phyloP scores from a whole-genome alignment of 2,797 vertebrate genomes.

The Anabacerthia variegaticeps region DNA sequence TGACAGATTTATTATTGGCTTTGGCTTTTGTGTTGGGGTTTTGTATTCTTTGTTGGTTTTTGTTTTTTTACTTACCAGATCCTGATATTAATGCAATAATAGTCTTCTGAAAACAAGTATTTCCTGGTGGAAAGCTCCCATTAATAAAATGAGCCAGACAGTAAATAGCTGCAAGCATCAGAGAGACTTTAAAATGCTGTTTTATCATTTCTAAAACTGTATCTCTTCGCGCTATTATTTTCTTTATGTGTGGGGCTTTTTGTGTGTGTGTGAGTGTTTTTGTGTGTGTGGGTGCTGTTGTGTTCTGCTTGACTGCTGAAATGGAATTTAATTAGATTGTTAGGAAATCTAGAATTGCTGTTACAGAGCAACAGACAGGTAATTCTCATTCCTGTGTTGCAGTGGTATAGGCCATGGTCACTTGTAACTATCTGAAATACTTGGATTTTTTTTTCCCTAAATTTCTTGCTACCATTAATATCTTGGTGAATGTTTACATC shows the following conservation, averaged over 20 bases:
- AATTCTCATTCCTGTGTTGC: background rate
- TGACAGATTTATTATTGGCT: background rate
- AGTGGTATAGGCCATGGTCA: background rate
- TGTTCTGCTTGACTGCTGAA: background rate
- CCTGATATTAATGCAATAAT: background rate
- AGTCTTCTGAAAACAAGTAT: conserved; percentile 7
- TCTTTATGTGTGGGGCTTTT: background rate
- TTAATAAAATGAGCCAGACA: background rate
- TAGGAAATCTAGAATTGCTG: background rate
- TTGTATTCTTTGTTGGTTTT: background rate
- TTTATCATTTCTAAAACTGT: background rate
- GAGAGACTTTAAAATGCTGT: background rate
- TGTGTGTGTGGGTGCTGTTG: accelerated
- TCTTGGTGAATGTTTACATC: background rate
- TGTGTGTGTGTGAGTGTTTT: too few species aligned
- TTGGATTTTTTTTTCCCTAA: background rate
- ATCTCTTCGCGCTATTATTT: background rate
- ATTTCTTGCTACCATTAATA: background rate
- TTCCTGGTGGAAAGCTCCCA: background rate
- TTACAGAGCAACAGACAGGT: background rate
- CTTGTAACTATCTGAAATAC: background rate
- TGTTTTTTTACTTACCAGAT: background rate
- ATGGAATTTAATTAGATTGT: background rate
- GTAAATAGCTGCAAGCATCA: background rate
- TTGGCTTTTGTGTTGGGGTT: background rate